Evolutionary conservation across 2,888 invertebrate genomes (phyloP).

Genomic region (Chromoteleia sp.): DNA sequence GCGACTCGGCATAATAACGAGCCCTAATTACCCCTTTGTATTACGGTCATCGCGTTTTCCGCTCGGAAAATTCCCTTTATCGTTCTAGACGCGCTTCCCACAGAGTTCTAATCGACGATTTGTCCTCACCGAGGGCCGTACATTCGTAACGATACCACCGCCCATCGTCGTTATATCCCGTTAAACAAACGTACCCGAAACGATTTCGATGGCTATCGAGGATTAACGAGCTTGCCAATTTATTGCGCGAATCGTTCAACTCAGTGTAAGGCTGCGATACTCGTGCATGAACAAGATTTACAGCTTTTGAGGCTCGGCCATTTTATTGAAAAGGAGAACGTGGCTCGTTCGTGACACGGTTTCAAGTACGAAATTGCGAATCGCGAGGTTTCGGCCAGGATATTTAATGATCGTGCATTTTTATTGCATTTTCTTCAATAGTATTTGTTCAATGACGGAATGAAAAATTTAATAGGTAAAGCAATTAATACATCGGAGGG

Average conservation of each 20-base stretch:
- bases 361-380: slow-evolving; percentile 20
- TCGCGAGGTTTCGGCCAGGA: background rate
- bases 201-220: slow-evolving; percentile 63
- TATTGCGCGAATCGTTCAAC: slow-evolving; percentile 60
- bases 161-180: slow-evolving; percentile 41
- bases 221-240: slow-evolving; percentile 68
- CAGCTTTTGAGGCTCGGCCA: slow-evolving; percentile 29
- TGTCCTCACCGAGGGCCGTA: slow-evolving; percentile 43
- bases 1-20: slow-evolving; percentile 58
- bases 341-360: slow-evolving; percentile 34
- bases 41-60: slow-evolving; percentile 65
- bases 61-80: slow-evolving; percentile 62
- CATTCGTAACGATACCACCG: slow-evolving; percentile 40
- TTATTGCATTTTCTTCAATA: background rate
- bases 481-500: too few species aligned
- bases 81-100: slow-evolving; percentile 46
- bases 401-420: slow-evolving; percentile 22
- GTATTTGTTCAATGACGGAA: too few species aligned
- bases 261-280: slow-evolving; percentile 48
- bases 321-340: slow-evolving; percentile 49
- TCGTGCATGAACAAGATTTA: slow-evolving; percentile 53
- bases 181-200: slow-evolving; percentile 61
- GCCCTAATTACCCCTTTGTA: slow-evolving; percentile 67
- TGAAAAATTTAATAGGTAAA: too few species aligned
- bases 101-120: slow-evolving; percentile 66